A percentile compares a stretch with the other conserved stretches of the same genome.
Conservation (phyloP, 2,797 vertebrate genomes). For the Carcharodon carcharias region DNA sequence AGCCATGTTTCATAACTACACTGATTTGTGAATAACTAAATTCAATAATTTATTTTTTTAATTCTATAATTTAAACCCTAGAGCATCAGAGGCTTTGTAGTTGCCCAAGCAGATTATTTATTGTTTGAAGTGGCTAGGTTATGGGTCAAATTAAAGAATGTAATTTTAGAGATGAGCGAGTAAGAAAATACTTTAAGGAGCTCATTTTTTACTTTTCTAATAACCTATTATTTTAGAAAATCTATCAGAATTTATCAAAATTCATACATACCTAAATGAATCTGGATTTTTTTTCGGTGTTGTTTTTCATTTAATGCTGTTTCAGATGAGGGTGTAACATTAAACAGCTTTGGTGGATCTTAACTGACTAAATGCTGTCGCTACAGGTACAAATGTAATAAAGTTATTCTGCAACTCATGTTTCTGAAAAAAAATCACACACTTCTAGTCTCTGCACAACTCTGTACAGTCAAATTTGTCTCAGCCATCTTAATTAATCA, state of each 20-base stretch:
- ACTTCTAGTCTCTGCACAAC: neutral
- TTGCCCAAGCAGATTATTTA: constrained; percentile 26
- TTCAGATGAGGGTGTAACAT: neutral
- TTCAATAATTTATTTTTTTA: constrained; percentile 54
- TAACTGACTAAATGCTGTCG: neutral
- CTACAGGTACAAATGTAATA: neutral
- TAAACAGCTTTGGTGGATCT: neutral
- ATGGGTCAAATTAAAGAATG: constrained; percentile 32
- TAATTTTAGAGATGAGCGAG: neutral
- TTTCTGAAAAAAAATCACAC: neutral
- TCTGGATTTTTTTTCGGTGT: neutral
- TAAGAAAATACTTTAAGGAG: neutral
- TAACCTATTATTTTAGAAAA: constrained; percentile 16
- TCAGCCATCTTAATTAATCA: neutral
- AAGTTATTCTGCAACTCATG: neutral
- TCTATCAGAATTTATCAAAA: constrained; percentile 1
- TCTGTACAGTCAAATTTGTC: neutral
- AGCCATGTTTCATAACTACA: constrained; percentile 69
- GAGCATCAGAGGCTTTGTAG: constrained; percentile 42
- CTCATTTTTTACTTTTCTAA: constrained; percentile 4
- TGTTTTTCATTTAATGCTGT: constrained; percentile 20
- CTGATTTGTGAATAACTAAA: constrained; percentile 62
- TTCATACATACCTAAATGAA: neutral
- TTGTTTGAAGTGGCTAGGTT: neutral
- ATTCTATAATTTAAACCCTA: constrained; percentile 53